Conservation (phyloP, 64 coral and sea anemone genomes). For the Exaiptasia diaphana region DNA sequence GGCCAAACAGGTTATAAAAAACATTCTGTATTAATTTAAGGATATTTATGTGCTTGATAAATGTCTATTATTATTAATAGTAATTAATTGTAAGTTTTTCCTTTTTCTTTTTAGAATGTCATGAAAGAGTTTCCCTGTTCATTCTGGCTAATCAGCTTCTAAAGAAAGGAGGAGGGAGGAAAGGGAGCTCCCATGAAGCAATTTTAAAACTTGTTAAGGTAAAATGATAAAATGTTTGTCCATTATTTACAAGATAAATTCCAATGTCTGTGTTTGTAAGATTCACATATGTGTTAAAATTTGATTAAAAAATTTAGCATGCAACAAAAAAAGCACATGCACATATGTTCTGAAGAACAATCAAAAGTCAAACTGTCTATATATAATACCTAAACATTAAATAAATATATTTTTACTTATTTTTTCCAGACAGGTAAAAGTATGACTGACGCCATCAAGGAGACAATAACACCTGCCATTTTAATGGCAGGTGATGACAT, state of each 20-base stretch:
- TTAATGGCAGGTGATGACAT: conserved; percentile 5
- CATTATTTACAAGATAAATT: background rate
- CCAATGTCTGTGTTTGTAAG: background rate
- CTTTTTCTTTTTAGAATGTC: conserved; percentile 21
- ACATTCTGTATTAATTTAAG: background rate
- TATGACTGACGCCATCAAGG: background rate
- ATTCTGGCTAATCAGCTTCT: conserved; percentile 10
- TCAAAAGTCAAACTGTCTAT: background rate
- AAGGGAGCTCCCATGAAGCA: conserved; percentile 9
- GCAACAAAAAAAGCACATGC: background rate
- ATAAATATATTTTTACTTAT: background rate
- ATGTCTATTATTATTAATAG: background rate
- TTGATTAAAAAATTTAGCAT: background rate
- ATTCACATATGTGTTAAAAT: background rate
- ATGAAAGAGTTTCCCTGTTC: conserved; percentile 13
- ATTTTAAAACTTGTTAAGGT: conserved; percentile 32
- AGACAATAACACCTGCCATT: conserved; percentile 15
- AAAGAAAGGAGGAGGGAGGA: conserved; percentile 21
- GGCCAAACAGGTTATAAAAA: background rate
- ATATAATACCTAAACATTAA: background rate
- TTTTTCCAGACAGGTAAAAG: conserved; percentile 19
- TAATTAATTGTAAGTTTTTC: background rate
- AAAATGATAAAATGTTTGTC: background rate
- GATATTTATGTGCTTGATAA: background rate
- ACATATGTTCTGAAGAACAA: background rate